phyloP scores from a whole-genome alignment of 2,113 vertebrate species.

The Chaetura pelagica region DNA sequence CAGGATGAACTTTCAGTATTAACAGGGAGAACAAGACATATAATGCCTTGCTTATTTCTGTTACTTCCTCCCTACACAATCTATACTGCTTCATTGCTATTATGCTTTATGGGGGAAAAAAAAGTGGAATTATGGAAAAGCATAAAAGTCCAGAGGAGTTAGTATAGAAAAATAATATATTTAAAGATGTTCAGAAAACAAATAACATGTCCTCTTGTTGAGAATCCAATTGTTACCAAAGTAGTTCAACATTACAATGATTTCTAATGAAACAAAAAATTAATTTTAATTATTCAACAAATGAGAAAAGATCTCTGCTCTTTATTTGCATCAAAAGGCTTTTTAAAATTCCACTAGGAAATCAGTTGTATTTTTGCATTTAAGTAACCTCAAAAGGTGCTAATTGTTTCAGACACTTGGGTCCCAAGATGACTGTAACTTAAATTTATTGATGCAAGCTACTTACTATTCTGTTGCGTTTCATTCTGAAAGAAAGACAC shows the following conservation, averaged over 20 bases:
- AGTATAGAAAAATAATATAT: background rate
- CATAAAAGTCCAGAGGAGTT: background rate
- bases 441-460: background rate
- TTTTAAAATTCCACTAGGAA: background rate
- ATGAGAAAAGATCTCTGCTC: background rate
- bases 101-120: background rate
- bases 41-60: background rate
- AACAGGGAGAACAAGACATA: background rate
- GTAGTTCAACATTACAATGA: background rate
- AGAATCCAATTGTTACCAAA: background rate
- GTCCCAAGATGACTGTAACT: background rate
- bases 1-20: background rate
- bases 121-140: background rate
- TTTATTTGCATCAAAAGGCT: background rate
- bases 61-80: background rate
- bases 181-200: background rate
- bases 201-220: background rate
- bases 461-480: background rate
- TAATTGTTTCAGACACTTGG: constrained; percentile 5
- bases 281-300: background rate
- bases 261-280: background rate
- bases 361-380: background rate
- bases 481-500: background rate
- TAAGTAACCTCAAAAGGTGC: background rate
- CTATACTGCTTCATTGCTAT: background rate